Evolutionary conservation across 2,113 vertebrate genomes (phyloP).

Genomic region (Dinomys branickii): DNA sequence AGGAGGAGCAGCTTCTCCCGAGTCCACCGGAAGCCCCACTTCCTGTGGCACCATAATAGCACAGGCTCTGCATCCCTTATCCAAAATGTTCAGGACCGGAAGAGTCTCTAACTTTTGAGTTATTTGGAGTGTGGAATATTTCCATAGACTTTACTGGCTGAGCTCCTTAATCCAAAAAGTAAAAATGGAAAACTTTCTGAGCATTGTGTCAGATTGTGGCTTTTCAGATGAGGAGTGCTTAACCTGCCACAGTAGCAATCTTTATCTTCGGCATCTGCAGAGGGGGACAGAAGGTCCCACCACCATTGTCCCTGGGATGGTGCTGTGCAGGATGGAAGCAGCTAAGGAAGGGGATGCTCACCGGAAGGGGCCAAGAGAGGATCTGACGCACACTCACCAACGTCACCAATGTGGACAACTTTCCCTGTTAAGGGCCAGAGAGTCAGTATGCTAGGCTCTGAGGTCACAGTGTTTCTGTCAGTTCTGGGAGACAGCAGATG

Average conservation of each 20-base stretch:
- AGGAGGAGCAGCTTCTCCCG: too few species aligned
- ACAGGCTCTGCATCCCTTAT: neutral
- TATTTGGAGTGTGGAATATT: neutral
- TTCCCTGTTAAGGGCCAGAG: neutral
- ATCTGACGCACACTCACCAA: too few species aligned
- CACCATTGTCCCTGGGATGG: neutral
- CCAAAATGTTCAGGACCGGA: neutral
- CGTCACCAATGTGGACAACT: fast-evolving
- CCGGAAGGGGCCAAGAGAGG: neutral
- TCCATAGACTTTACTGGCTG: neutral
- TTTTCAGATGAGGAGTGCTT: neutral
- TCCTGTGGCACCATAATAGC: neutral
- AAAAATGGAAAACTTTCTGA: neutral
- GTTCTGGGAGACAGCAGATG: neutral
- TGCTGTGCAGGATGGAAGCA: too few species aligned
- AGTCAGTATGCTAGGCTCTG: neutral
- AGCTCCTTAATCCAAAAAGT: neutral
- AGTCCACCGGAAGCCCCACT: neutral
- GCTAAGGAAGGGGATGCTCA: fast-evolving
- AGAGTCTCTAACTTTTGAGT: neutral
- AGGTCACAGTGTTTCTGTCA: neutral
- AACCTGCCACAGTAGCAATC: too few species aligned
- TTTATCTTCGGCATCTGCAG: neutral
- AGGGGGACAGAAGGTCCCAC: neutral
- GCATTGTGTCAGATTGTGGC: neutral